phyloP scores from a whole-genome alignment of 2,888 invertebrate genomes.

The Limnephilus lunatus region DNA sequence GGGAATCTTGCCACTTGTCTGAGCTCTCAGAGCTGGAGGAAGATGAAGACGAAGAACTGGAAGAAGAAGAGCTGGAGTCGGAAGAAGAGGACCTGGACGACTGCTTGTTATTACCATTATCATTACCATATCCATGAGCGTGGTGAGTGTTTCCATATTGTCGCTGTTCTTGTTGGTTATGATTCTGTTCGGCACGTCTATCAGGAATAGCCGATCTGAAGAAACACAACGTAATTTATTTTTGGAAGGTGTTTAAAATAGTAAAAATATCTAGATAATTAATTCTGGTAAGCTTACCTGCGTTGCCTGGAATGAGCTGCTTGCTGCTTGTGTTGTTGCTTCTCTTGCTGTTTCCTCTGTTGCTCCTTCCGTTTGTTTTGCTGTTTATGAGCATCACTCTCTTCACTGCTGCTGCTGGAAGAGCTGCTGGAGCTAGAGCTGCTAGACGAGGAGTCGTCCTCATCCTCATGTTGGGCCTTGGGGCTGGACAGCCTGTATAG shows the following conservation, averaged over 20 bases:
- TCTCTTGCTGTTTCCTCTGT: slow-evolving; percentile 42
- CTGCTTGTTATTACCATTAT: slow-evolving; percentile 33
- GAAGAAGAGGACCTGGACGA: slow-evolving; percentile 63
- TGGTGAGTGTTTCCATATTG: slow-evolving; percentile 34
- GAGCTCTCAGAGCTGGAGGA: slow-evolving; percentile 65
- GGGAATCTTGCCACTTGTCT: slow-evolving; percentile 68
- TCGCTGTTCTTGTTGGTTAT: slow-evolving; percentile 65
- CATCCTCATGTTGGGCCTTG: slow-evolving; percentile 63
- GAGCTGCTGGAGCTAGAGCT: slow-evolving; percentile 65
- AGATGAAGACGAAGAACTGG: slow-evolving; percentile 62
- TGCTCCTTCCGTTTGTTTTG: slow-evolving; percentile 47
- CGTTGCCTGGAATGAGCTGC: slow-evolving; percentile 8
- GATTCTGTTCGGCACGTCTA: slow-evolving; percentile 48
- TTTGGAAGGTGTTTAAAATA: neutral
- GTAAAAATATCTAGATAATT: neutral
- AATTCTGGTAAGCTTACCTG: neutral
- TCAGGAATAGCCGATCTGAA: slow-evolving; percentile 51
- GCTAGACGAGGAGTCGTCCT: slow-evolving; percentile 54
- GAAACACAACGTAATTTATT: neutral
- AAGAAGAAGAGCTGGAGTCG: slow-evolving; percentile 60
- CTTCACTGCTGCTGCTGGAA: slow-evolving; percentile 60
- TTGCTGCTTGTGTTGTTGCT: slow-evolving; percentile 33
- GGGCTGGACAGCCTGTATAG: slow-evolving; percentile 73
- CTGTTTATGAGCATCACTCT: slow-evolving; percentile 2
- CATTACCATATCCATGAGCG: neutral